Evolutionary conservation across 2,113 vertebrate species (phyloP).

Genomic region (Thinocorus orbignyianus): DNA sequence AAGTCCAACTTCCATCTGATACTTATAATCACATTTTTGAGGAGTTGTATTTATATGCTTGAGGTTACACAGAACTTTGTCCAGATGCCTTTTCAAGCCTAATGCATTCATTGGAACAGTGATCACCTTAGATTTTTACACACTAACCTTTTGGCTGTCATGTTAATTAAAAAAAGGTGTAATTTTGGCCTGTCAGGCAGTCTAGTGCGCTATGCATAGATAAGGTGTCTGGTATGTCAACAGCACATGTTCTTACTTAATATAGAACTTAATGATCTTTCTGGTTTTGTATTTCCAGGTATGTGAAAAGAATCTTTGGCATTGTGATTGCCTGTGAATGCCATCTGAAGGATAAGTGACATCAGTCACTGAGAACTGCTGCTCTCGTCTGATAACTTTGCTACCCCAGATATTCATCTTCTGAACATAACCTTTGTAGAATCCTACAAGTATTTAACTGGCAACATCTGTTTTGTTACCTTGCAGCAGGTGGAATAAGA

Average conservation of each 20-base stretch:
- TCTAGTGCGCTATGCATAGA: background rate
- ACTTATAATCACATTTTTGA: background rate
- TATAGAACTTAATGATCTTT: background rate
- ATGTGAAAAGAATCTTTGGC: conserved; percentile 67
- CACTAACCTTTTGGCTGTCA: background rate
- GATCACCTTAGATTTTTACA: background rate
- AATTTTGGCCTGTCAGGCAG: background rate
- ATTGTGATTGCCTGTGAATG: background rate
- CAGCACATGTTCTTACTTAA: background rate
- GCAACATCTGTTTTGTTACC: background rate
- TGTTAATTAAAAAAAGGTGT: background rate
- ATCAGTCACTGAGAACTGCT: background rate
- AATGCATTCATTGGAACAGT: background rate
- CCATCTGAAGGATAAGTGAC: background rate
- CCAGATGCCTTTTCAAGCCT: background rate
- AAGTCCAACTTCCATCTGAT: background rate
- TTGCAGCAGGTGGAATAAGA: conserved; percentile 33
- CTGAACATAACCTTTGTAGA: background rate
- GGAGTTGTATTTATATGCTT: background rate
- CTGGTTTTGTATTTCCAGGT: conserved; percentile 46
- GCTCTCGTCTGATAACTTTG: background rate
- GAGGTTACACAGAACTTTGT: background rate
- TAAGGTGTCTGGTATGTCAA: background rate
- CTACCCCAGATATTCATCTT: background rate
- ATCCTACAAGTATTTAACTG: conserved; percentile 11